Evolutionary conservation across 2,888 invertebrate genomes (phyloP), one percentile per base, ranked within the genome.

Genomic region (Hecatera dysodea): DNA sequence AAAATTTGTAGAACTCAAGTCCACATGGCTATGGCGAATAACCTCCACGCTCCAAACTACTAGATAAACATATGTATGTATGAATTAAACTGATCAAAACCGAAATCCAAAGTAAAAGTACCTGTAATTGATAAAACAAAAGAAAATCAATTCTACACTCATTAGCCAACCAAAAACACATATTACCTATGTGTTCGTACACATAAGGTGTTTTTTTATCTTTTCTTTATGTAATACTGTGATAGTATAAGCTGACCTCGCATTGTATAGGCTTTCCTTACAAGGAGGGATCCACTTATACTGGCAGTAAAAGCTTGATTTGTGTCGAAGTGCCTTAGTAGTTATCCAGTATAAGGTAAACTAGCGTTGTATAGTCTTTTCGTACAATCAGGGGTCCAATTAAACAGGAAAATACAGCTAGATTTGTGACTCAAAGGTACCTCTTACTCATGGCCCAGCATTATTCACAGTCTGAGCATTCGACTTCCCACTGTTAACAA

Each of bases 391-490:
- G 22, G 22, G 3, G 22, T 22, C 36, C 0, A 7, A 33, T 22
- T 56, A 22, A 8, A 36, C 3, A 36, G 36, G 33, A n/a, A n/a
- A 15, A 22, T 22, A n/a, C 11, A n/a, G n/a, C 55, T 56, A 8
- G 56, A 36, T 36, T 36, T 56, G 33, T 33, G n/a, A 22, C n/a
- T 7, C 12, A n/a, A 33, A 33, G 22, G 36, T 55, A 66, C 44
- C 17, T 64, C 29, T 60, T 15, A 87, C 67, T 86, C 85, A 86
- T 60, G 9, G 36, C 36, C 15, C 3, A 48, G 67, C 8, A 67
- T 86, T 85, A 86, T 80, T 86, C 86, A 88, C 67, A 68, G 84
- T 80, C 85, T 78, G 79, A 71, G 81, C 48, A 84, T 83, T 82
- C 75, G 61, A 67, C 42, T 66, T 80, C 67, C 60, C 80, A 79